A percentile compares a stretch with the other conserved stretches of the same genome.
These are phyloP conservation scores for Aphelocoma coerulescens DNA, from an alignment of 2,113 vertebrate species.

Conservation along the genomic window DNA sequence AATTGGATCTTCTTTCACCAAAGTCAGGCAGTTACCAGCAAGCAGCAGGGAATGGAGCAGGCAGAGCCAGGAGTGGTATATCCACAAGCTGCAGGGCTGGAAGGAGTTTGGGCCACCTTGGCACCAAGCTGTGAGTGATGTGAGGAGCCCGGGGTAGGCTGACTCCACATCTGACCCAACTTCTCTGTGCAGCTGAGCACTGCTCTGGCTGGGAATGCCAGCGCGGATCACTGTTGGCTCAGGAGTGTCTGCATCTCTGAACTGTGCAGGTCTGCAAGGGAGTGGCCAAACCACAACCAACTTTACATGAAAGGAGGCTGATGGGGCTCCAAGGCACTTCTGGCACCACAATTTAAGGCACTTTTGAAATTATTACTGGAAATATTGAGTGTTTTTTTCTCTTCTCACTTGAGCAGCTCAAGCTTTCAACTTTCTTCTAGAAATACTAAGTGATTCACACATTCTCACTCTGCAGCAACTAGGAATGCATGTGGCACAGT, in stretches of 20 bases:
- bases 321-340: neutral
- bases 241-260: neutral
- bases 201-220: neutral
- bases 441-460: neutral
- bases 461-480: neutral
- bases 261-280: neutral
- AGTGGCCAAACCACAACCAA: neutral
- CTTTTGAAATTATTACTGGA: neutral
- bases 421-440: neutral
- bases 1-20: neutral
- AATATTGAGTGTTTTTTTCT: neutral
- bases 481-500: neutral
- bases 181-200: neutral
- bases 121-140: fast-evolving
- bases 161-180: neutral
- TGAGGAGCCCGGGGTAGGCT: neutral
- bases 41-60: neutral
- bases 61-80: neutral
- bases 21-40: neutral
- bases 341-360: neutral
- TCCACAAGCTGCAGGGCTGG: neutral
- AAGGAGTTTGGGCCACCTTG: neutral
- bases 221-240: fast-evolving
- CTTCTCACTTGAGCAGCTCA: neutral
- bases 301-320: neutral